Conservation (phyloP, 2,888 invertebrate species). For the Drosophila conformis region DNA sequence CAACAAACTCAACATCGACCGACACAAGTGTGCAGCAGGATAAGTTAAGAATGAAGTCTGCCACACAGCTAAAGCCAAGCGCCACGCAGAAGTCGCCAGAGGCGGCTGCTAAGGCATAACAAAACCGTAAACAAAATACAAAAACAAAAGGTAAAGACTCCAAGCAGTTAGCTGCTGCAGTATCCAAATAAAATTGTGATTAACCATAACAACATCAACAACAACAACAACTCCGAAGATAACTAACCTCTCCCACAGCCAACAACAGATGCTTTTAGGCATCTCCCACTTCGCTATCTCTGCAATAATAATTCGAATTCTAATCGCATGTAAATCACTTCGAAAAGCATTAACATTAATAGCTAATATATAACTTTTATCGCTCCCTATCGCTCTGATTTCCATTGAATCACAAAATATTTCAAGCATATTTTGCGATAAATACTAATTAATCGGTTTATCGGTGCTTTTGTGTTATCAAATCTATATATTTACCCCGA, state of each 20-base stretch:
- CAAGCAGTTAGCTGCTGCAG: neutral
- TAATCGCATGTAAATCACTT: constrained; percentile 60
- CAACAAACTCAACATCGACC: constrained; percentile 77
- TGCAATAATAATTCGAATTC: constrained; percentile 14
- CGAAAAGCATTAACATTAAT: constrained; percentile 21
- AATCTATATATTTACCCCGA: constrained; percentile 17
- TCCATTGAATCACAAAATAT: constrained; percentile 24
- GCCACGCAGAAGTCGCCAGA: constrained; percentile 26
- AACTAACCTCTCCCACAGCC: constrained; percentile 1
- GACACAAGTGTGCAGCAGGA: constrained; percentile 62
- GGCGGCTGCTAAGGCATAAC: constrained; percentile 16
- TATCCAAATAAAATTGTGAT: constrained; percentile 10
- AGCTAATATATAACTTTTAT: neutral
- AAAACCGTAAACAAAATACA: constrained; percentile 34
- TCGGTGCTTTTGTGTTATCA: constrained; percentile 45
- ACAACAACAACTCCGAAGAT: constrained; percentile 32
- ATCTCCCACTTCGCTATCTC: constrained; percentile 19
- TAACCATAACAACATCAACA: constrained; percentile 32
- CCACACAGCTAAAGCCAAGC: constrained; percentile 1
- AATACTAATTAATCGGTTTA: constrained; percentile 38
- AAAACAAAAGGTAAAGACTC: constrained; percentile 36
- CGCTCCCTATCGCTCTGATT: constrained; percentile 1
- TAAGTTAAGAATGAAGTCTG: constrained; percentile 66
- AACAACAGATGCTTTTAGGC: constrained; percentile 28
- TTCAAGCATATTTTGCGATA: constrained; percentile 22